These are phyloP conservation scores for Microctenopoma steveboyesi DNA, from an alignment of 2,797 vertebrate genomes.

Conservation along the genomic window DNA sequence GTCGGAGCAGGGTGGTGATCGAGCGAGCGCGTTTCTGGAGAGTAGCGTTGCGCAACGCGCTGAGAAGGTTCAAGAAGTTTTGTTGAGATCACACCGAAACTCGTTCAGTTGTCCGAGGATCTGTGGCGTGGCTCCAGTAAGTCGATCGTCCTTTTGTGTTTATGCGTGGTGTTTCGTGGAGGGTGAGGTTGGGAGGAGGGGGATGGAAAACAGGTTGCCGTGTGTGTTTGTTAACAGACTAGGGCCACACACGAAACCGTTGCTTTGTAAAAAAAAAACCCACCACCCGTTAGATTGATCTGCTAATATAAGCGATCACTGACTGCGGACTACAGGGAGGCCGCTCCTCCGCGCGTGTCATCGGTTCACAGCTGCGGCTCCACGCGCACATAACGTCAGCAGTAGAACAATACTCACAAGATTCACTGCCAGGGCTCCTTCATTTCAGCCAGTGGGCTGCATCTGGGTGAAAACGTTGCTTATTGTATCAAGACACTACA, in stretches of 20 bases:
- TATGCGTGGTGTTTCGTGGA: background rate
- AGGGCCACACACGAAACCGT: background rate
- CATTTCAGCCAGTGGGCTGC: too few relatives aligned
- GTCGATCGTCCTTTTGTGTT: conserved; percentile 7
- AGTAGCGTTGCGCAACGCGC: background rate
- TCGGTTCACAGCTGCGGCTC: background rate
- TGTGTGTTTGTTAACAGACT: background rate
- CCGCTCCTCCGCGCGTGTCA: background rate
- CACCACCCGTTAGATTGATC: background rate
- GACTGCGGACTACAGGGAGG: background rate
- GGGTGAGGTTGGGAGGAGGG: background rate
- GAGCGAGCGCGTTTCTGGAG: background rate
- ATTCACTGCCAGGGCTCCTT: background rate
- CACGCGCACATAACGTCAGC: background rate
- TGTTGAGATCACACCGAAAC: background rate
- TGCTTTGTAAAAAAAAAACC: background rate
- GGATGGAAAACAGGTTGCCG: background rate
- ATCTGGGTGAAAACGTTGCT: too few relatives aligned
- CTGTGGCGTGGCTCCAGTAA: conserved; percentile 10
- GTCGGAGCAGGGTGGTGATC: conserved; percentile 21
- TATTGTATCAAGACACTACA: too few relatives aligned
- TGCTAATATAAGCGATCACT: background rate
- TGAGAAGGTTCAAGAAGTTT: background rate
- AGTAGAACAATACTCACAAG: background rate
- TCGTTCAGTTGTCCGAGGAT: background rate